Conservation (phyloP, 2,797 vertebrate genomes). For the Clarias laeviceps region DNA sequence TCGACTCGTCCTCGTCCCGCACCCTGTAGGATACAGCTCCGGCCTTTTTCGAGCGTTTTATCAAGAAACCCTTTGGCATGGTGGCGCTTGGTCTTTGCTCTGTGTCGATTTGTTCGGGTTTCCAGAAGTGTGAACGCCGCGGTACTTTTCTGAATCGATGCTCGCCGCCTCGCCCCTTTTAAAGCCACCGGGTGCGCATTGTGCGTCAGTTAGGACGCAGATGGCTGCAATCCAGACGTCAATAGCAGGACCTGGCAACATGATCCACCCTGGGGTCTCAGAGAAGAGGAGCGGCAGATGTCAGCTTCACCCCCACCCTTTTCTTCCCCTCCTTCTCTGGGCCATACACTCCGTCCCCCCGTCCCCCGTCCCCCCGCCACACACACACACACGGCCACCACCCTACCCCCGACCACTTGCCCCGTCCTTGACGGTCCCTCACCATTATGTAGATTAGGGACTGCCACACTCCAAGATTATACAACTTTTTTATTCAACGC, state of each 20-base stretch:
- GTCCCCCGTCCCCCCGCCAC: background rate
- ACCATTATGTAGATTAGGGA: conserved; percentile 66
- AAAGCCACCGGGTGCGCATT: conserved; percentile 60
- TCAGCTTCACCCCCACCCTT: conserved; percentile 41
- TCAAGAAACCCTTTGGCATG: conserved; percentile 69
- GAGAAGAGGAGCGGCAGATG: conserved; percentile 64
- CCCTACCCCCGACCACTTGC: conserved; percentile 54
- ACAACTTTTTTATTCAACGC: conserved; percentile 57
- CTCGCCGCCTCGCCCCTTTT: conserved; percentile 51
- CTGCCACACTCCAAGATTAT: conserved; percentile 64
- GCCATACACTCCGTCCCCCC: conserved; percentile 11
- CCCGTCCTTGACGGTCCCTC: conserved; percentile 62
- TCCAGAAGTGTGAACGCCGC: background rate
- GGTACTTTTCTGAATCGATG: conserved; percentile 33
- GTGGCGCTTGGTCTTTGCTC: conserved; percentile 19
- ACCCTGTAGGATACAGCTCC: conserved; percentile 62
- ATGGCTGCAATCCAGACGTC: conserved; percentile 64
- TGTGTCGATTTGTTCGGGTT: background rate
- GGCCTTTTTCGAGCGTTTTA: conserved; percentile 64
- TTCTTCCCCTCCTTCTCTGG: conserved; percentile 6
- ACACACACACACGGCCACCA: conserved; percentile 11
- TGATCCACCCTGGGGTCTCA: conserved; percentile 62
- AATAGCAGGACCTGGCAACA: conserved; percentile 62
- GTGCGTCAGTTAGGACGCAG: conserved; percentile 64
- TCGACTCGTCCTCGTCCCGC: conserved; percentile 34